A percentile compares a stretch with the other conserved stretches of the same genome.
Evolutionary conservation across 2,113 vertebrate genomes (phyloP).

Genomic region (Takifugu bimaculatus): DNA sequence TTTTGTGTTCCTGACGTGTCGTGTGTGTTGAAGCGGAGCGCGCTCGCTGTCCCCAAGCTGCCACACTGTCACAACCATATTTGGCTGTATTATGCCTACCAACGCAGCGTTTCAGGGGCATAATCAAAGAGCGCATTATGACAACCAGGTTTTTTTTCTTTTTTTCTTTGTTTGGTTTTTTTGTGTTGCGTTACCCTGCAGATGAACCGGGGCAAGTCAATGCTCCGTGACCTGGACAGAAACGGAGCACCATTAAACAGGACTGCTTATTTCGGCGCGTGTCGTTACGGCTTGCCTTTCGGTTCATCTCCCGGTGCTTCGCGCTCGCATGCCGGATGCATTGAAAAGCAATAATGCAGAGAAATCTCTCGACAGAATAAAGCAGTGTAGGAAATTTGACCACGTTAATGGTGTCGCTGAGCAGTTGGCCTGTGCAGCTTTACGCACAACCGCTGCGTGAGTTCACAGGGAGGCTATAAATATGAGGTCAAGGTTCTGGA

Average conservation of each 20-base stretch:
- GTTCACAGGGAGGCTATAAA: conserved; percentile 17
- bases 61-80: conserved; percentile 25
- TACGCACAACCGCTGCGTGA: conserved; percentile 38
- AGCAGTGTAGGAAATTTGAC: conserved; percentile 19
- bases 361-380: conserved; percentile 7
- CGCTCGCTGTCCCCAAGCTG: conserved; percentile 35
- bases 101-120: conserved; percentile 8
- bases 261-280: conserved; percentile 14
- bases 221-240: conserved; percentile 62
- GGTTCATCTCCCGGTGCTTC: conserved; percentile 6
- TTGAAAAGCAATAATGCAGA: not conserved
- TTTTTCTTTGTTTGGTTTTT: not conserved
- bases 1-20: conserved; percentile 16
- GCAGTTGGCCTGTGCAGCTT: conserved; percentile 45
- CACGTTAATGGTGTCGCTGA: conserved; percentile 37
- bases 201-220: conserved; percentile 33
- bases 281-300: not conserved
- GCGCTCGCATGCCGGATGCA: conserved; percentile 1
- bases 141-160: conserved; percentile 13
- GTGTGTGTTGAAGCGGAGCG: conserved; percentile 20
- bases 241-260: conserved; percentile 3
- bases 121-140: conserved; percentile 32
- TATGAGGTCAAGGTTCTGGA: conserved; percentile 7
- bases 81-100: conserved; percentile 20
- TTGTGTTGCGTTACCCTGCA: conserved; percentile 18